Conservation (phyloP, 2,888 invertebrate genomes). For the Therioaphis trifolii region DNA sequence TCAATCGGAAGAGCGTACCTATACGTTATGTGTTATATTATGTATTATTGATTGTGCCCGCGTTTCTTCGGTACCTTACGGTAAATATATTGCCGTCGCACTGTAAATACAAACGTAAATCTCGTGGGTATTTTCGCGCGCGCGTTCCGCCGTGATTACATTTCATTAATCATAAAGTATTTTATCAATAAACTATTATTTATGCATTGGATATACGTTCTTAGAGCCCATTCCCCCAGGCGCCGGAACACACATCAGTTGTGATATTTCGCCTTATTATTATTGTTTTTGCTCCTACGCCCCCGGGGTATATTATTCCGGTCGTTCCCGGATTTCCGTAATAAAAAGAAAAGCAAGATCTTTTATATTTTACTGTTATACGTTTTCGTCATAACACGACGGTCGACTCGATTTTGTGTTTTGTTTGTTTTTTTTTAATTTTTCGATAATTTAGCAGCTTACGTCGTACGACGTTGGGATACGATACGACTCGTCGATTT, state of each 20-base stretch:
- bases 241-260: conserved; percentile 38
- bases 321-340: conserved; percentile 2
- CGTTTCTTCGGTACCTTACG: neutral
- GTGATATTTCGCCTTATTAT: conserved; percentile 54
- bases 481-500: too few relatives aligned
- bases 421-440: too few relatives aligned
- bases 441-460: too few relatives aligned
- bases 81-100: conserved; percentile 14
- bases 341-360: neutral
- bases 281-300: neutral
- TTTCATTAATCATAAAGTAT: conserved; percentile 50
- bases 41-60: too few relatives aligned
- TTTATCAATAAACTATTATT: conserved; percentile 59
- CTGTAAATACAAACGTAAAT: conserved; percentile 23
- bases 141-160: conserved; percentile 37
- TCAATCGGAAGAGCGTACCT: too few relatives aligned
- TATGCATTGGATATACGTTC: conserved; percentile 43
- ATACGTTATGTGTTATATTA: too few relatives aligned
- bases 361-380: neutral
- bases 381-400: too few relatives aligned
- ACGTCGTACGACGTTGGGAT: too few relatives aligned
- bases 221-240: conserved; percentile 32
- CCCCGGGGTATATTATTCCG: neutral
- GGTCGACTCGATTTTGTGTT: too few relatives aligned
- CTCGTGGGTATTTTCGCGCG: conserved; percentile 41